Percentiles rank a stretch among this genome's conserved stretches.
Conservation (phyloP, 2,113 vertebrate species). For the Dolichotis patagonum region DNA sequence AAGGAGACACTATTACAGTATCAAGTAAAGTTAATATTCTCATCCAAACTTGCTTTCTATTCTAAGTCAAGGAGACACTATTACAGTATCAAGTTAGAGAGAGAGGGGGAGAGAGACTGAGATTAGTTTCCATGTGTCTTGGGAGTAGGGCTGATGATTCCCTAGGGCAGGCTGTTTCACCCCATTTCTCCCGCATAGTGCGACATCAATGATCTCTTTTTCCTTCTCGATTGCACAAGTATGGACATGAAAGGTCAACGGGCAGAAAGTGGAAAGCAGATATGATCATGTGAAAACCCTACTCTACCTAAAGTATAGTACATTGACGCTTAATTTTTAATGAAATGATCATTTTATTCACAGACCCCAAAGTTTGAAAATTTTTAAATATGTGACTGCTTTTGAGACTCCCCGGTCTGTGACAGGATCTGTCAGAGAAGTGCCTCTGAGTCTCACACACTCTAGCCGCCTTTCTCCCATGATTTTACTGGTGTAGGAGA, state of each 20-base stretch:
- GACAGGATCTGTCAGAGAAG: not conserved
- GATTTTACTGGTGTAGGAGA: not conserved
- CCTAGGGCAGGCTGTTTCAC: too few relatives aligned
- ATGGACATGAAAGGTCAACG: not conserved
- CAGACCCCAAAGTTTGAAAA: not conserved
- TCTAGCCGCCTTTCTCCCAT: not conserved
- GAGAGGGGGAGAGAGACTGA: too few relatives aligned
- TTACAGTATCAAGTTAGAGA: too few relatives aligned
- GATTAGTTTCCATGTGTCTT: too few relatives aligned
- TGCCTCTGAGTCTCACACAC: not conserved
- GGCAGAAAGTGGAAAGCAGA: not conserved
- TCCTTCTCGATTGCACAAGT: too few relatives aligned
- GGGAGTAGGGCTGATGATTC: too few relatives aligned
- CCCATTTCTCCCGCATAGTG: too few relatives aligned
- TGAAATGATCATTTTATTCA: conserved; percentile 21
- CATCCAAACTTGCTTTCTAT: too few relatives aligned
- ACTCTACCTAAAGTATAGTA: not conserved
- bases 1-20: too few relatives aligned
- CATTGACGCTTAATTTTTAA: not conserved
- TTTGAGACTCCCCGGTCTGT: not conserved
- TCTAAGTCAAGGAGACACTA: too few relatives aligned
- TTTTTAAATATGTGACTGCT: not conserved
- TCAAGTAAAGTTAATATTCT: too few relatives aligned
- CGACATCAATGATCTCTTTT: too few relatives aligned
- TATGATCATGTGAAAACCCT: not conserved